A percentile compares a stretch with the other conserved stretches of the same genome.
Evolutionary conservation across 2,113 vertebrate genomes (phyloP).

Genomic region (Sceloporus tristichus): DNA sequence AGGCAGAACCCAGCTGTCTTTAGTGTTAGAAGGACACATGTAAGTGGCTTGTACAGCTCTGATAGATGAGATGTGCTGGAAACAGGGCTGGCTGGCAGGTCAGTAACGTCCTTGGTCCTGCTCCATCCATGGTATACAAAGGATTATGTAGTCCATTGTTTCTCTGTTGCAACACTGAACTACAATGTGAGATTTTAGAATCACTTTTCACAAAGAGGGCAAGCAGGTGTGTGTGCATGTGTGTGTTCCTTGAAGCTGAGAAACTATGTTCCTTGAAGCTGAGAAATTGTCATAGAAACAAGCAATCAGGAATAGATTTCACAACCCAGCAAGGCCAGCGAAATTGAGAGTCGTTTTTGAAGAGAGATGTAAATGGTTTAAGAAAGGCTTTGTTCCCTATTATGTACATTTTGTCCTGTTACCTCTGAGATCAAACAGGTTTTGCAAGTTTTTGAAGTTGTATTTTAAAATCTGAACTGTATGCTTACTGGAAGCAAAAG

Average conservation of each 20-base stretch:
- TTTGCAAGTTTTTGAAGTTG: neutral
- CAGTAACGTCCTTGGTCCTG: neutral
- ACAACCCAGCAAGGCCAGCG: neutral
- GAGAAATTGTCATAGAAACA: neutral
- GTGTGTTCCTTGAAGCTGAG: neutral
- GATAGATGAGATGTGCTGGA: neutral
- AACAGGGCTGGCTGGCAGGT: neutral
- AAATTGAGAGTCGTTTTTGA: neutral
- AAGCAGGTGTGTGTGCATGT: neutral
- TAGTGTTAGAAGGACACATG: neutral
- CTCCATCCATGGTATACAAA: neutral
- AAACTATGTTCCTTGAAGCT: neutral
- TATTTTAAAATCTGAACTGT: neutral
- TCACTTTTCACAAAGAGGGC: slow-evolving; percentile 8
- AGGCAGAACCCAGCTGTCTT: slow-evolving; percentile 15
- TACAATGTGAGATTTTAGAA: neutral
- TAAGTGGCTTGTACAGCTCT: neutral
- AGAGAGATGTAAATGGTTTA: neutral
- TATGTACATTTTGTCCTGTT: neutral
- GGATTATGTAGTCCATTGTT: neutral
- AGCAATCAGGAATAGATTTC: neutral
- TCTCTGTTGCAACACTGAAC: neutral
- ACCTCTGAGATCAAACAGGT: neutral
- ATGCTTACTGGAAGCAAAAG: neutral
- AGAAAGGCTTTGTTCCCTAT: neutral